These are phyloP conservation scores for Cardinalis cardinalis DNA, from an alignment of 2,113 vertebrate species.

Conservation along the genomic window DNA sequence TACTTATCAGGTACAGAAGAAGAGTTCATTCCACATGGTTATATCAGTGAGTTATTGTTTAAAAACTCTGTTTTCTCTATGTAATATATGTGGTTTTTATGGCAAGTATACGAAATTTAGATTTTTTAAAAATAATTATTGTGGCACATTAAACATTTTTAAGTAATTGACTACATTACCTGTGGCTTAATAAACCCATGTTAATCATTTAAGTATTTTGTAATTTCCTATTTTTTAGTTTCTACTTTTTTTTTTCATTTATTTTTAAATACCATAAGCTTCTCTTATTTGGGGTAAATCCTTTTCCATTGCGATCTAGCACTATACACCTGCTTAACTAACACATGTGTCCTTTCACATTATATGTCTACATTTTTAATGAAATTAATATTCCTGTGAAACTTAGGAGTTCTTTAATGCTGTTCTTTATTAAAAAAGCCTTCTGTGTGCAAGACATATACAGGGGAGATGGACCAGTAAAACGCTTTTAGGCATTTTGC, in stretches of 20 bases:
- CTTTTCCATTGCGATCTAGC: neutral
- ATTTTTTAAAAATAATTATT: neutral
- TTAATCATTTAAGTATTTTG: neutral
- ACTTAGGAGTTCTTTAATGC: neutral
- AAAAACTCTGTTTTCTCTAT: neutral
- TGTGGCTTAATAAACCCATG: neutral
- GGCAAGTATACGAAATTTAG: neutral
- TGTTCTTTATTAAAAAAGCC: neutral
- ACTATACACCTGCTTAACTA: neutral
- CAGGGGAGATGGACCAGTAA: constrained; percentile 11
- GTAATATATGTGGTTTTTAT: neutral
- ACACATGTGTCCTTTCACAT: accelerated
- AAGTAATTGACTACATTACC: neutral
- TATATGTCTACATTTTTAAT: neutral
- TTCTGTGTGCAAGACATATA: neutral
- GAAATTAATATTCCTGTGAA: neutral
- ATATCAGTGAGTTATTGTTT: neutral
- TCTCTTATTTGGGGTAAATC: neutral
- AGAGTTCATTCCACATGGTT: neutral
- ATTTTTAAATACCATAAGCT: neutral
- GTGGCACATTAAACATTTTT: neutral
- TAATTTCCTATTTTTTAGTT: neutral
- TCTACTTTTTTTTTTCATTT: neutral
- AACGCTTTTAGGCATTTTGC: constrained; percentile 40
- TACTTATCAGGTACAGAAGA: neutral